Percentiles rank a stretch among this genome's conserved stretches.
Conservation (phyloP, 2,888 invertebrate genomes). For the Coremacera marginata region DNA sequence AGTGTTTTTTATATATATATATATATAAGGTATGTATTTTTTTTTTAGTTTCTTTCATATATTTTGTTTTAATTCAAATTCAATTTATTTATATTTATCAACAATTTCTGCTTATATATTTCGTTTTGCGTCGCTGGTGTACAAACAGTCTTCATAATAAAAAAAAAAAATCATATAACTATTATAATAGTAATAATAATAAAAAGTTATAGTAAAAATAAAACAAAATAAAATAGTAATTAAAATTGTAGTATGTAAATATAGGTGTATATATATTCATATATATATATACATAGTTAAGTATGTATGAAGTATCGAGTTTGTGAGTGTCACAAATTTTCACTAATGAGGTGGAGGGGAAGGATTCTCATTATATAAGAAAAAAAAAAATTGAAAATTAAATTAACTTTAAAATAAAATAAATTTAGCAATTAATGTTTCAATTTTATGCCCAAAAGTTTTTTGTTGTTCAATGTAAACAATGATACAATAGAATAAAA, state of each 20-base stretch:
- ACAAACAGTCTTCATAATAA: constrained; percentile 21
- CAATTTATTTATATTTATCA: constrained; percentile 29
- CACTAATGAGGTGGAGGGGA: too few species aligned
- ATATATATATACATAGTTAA: not conserved
- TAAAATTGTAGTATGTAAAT: not conserved
- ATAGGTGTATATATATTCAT: not conserved
- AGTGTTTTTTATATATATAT: constrained; percentile 5
- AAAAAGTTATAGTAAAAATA: not conserved
- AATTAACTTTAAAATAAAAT: too few species aligned
- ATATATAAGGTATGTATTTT: constrained; percentile 7
- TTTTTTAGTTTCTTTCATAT: not conserved
- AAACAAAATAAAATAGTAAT: constrained; percentile 1
- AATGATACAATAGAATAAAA: too few species aligned
- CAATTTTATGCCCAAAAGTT: too few species aligned
- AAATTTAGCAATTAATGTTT: too few species aligned
- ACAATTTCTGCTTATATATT: constrained; percentile 32
- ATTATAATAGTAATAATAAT: not conserved
- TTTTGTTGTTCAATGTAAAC: too few species aligned
- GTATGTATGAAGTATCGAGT: not conserved
- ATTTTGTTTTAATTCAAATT: constrained; percentile 32
- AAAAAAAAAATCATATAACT: constrained; percentile 11
- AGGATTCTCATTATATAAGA: too few species aligned
- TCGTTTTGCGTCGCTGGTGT: constrained; percentile 19
- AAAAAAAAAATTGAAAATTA: too few species aligned
- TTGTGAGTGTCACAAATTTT: not conserved